These are phyloP conservation scores for Drosophila infuscata DNA, from an alignment of 2,888 invertebrate species.

Conservation along the genomic window DNA sequence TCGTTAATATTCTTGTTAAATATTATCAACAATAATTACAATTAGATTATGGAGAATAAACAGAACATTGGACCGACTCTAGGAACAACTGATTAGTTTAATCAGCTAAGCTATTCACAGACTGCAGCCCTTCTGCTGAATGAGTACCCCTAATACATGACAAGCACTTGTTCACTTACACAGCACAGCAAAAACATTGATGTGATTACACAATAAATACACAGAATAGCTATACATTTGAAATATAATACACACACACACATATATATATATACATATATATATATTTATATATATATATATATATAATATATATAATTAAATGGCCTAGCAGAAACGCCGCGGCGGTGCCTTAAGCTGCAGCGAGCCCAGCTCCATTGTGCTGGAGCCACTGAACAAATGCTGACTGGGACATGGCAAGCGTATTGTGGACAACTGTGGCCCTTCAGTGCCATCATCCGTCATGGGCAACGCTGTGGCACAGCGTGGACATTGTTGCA, in stretches of 20 bases:
- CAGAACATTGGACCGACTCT: neutral
- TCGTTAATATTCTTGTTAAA: neutral
- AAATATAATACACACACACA: slow-evolving; percentile 18
- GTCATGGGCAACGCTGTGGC: slow-evolving; percentile 21
- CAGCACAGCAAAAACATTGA: slow-evolving; percentile 18
- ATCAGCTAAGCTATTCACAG: slow-evolving; percentile 13
- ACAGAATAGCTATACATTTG: slow-evolving; percentile 25
- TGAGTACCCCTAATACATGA: slow-evolving; percentile 44
- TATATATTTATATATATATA: slow-evolving; percentile 19
- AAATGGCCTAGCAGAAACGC: slow-evolving; percentile 74
- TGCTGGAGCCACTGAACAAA: slow-evolving; percentile 29
- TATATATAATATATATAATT: slow-evolving; percentile 8
- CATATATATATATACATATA: neutral
- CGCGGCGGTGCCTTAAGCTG: slow-evolving; percentile 84
- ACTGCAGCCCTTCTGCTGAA: neutral
- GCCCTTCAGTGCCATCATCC: slow-evolving; percentile 38
- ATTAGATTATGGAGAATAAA: neutral
- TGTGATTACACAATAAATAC: slow-evolving; percentile 29
- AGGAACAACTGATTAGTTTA: slow-evolving; percentile 1
- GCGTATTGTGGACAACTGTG: slow-evolving; percentile 63
- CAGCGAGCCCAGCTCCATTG: slow-evolving; percentile 72
- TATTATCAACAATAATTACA: neutral
- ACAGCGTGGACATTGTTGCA: slow-evolving; percentile 82
- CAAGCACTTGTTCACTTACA: slow-evolving; percentile 48
- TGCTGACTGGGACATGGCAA: slow-evolving; percentile 79